Base-by-base conservation (phyloP, 2,797 vertebrate genomes). In the Eleutherodactylus coqui region DNA sequence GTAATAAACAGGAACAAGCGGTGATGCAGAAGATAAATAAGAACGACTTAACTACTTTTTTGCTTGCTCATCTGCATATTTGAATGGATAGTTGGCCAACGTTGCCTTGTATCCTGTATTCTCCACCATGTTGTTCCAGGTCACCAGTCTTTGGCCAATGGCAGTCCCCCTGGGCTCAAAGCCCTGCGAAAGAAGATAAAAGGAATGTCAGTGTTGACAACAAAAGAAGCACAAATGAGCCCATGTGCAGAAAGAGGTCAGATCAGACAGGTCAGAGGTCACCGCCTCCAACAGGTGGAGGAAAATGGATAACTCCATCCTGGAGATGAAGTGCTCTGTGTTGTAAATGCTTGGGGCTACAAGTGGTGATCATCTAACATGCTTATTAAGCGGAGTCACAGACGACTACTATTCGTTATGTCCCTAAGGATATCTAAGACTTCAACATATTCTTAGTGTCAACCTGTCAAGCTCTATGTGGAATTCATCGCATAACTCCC, bases 51-150 rank as follows among this genome's bases (percentile, higher is more conserved):
- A 75, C 91, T 94, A 99, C 97, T 94, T 99, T 92, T 97, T 99
- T 87, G 97, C 97, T 92, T 98, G 98, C 82, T 99, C 97, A 55
- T 99, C 98, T 41, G 98, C 98, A 69, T 99, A 99, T 93, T 99
- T 99, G 91, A 98, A 99, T 81, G 98, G 98, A 85, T 99, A 99
- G 91, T 99, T 99, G 73, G 97, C 97, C 90, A 99, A 93, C 0
- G 97, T 98, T 79, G 98, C 98, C 94, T 97, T 98, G 94, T 99
- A 99, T 7, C 98, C 98, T 0, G 98, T 99, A 88, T 98, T 99
- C 93, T 98, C 98, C 94, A 98, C 95, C 98, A 99, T 99, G 86
- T 99, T 99, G 92, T 97, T 98, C 98, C 98, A 99, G 0, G 98
- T 99, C 89, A 99, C 97, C 91, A 99, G 90, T 19, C 97, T 94